Evolutionary conservation across 2,797 vertebrate species (phyloP), one percentile per base, ranked within the genome.

Genomic region (Myotis pilosus): DNA sequence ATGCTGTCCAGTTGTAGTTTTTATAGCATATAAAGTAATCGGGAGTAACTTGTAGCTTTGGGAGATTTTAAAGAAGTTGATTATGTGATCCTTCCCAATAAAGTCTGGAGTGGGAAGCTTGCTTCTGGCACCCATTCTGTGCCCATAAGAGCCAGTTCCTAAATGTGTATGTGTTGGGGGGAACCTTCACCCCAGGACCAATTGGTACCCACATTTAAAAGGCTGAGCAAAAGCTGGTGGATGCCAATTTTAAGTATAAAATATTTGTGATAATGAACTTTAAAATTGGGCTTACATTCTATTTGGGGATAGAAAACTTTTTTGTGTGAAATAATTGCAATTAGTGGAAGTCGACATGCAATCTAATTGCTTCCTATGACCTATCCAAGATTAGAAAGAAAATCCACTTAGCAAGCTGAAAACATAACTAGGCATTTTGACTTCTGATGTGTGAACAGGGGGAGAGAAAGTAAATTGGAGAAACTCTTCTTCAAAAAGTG

Each of bases 251-350:
- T 60, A 89, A 80, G 33, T 87, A 19, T 53, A 75, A 87, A 85
- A 53, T 89, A 81, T 87, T 94, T 93, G 62, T 44, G 51, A 53
- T 71, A 13, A 13, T 1, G 33, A 87, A 75, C 36, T 96, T 90
- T 83, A 33, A 64, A 92, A 72, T 89, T 47, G 33, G 76, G 41
- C 19, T 68, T 60, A 19, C 69, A 25, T 79, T 91, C 83, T 64
- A 30, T 60, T 74, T 96, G 74, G 38, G 53, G 20, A 87, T 71
- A 87, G 87, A 80, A 76, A 87, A 47, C 8, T 3, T 66, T n/a
- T 78, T 84, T 2, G 2, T 84, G 7, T 89, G 64, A 92, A 76
- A 69, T 79, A 87, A 41, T 84, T 76, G 20, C 51, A 75, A 8
- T 55, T 47, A 75, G 12, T 83, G 13, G 87, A 92, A 41, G 69